Evolutionary conservation across 2,888 invertebrate genomes (phyloP), one percentile per base, ranked within the genome.

Genomic region (Gastracanthus pulcherrimus): DNA sequence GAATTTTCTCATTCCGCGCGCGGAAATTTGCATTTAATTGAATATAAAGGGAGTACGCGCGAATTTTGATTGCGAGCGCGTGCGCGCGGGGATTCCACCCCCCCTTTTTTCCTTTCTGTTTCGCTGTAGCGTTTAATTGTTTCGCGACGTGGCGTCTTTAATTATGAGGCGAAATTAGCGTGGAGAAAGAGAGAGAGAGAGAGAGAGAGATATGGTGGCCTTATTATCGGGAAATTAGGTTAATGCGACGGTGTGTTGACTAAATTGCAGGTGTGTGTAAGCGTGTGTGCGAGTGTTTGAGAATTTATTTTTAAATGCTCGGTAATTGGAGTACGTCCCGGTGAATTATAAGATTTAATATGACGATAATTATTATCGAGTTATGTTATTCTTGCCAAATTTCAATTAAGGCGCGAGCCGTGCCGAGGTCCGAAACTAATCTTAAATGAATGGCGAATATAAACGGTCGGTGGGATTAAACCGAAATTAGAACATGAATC

Each of bases 11-110:
- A 55, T 66, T 80, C 62, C n/a, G 58, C 69, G 6, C 29, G 16
- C 58, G 48, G 13, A 70, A 75, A 80, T 80, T 80, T 75, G 51
- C 80, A 80, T 80, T 75, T 80, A 80, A 80, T 80, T 76, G 75
- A 75, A 80, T 70, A 55, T 51, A 75, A 76, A 80, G 36, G 19
- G 58, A 66, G 67, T 26, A 55, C 62, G 69, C 51, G 55, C 36
- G 78, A 64, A 71, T 78, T 78, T 78, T 78, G 36, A 78, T 78
- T 38, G 69, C 51, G 51, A n/a, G 11, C 55, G 13, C 58, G 29
- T 11, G 45, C 16, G 1, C 31, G 58, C 26, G 34, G 67, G n/a
- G 41, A 26, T 60, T 16, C 31, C 26, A 5, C 23, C 34, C 5
- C 23, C 48, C 19, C 16, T 45, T 48, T 48, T 72, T 72, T n/a